Percentiles rank a stretch among this genome's conserved stretches.
Conservation (phyloP, 2,888 invertebrate species). For the Odontothrips loti region DNA sequence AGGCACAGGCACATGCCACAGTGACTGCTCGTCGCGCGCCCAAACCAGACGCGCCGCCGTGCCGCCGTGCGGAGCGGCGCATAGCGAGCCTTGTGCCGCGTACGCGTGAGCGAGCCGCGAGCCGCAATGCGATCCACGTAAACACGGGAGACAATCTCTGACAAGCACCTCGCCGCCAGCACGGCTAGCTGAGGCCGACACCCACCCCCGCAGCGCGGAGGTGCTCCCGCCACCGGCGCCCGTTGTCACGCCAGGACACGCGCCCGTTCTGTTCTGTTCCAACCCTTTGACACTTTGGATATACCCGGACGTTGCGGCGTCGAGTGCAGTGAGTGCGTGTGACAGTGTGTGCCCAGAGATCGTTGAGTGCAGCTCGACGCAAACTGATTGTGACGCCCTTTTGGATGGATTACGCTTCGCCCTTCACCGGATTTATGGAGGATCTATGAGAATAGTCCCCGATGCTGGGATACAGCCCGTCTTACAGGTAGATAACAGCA, state of each 20-base stretch:
- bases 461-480: conserved; percentile 16
- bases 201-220: background rate
- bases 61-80: background rate
- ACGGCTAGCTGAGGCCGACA: background rate
- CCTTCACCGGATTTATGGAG: background rate
- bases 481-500: conserved; percentile 6
- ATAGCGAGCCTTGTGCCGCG: background rate
- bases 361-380: background rate
- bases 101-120: background rate
- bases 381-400: background rate
- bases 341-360: background rate
- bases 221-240: no score
- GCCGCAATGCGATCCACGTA: conserved; percentile 11
- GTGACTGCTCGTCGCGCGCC: background rate
- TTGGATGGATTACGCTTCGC: conserved; percentile 9
- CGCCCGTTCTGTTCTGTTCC: no score
- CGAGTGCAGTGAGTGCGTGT: background rate
- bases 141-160: background rate
- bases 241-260: no score
- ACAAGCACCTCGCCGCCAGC: background rate
- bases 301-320: background rate
- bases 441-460: background rate
- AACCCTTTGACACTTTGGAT: conserved; percentile 9
- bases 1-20: background rate
- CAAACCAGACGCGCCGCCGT: background rate